These are phyloP conservation scores for Linepithema humile DNA, from an alignment of 1,140 invertebrate genomes.

Conservation along the genomic window DNA sequence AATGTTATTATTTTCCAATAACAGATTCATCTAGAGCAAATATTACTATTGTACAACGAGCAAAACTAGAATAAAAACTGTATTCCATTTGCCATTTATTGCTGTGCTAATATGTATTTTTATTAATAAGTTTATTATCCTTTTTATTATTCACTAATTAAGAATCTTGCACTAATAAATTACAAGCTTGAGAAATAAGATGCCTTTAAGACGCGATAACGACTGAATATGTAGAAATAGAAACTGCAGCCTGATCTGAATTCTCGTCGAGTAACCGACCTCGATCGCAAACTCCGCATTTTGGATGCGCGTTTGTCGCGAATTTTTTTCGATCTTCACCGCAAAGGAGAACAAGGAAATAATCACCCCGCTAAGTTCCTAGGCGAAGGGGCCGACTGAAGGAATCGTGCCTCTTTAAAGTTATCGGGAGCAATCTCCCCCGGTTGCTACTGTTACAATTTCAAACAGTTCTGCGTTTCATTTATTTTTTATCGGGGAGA, in stretches of 20 bases:
- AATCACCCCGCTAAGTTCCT: slow-evolving; percentile 30
- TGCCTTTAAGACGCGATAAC: not conserved
- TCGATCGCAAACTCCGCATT: slow-evolving; percentile 12
- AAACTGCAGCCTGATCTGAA: not conserved
- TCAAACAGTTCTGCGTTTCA: slow-evolving; percentile 75
- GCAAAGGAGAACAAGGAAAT: not conserved
- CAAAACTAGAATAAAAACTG: not conserved
- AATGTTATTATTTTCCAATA: too few species aligned
- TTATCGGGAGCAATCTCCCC: slow-evolving; percentile 64
- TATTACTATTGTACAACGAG: too few species aligned
- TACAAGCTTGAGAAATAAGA: not conserved
- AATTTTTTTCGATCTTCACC: too few species aligned
- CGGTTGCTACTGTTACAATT: slow-evolving; percentile 75
- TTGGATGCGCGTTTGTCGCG: too few species aligned
- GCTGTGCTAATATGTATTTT: not conserved
- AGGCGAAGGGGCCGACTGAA: slow-evolving; percentile 53
- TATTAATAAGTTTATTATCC: not conserved
- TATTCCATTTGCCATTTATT: not conserved
- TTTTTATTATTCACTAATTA: not conserved
- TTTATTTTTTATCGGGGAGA: slow-evolving; percentile 76
- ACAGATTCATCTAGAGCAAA: too few species aligned
- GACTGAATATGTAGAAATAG: not conserved
- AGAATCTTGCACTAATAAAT: not conserved
- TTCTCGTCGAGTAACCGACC: slow-evolving; percentile 5
- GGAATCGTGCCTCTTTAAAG: slow-evolving; percentile 71